Conservation (phyloP, 1,140 invertebrate species). For the Bombus balteatus region DNA sequence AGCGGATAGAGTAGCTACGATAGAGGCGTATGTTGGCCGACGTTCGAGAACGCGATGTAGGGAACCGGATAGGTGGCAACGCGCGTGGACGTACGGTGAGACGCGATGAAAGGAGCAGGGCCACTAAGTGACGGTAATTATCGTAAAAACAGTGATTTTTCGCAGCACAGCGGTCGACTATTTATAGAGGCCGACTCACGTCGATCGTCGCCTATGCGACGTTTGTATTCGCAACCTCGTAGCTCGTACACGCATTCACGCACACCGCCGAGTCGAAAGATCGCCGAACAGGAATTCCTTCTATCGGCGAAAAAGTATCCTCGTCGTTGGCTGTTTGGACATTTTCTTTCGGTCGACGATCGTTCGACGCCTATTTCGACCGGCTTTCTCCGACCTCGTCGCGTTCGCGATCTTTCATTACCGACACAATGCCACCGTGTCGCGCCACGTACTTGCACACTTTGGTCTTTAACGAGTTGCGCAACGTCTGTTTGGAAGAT, state of each 20-base stretch:
- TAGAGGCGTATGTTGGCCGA: slow-evolving; percentile 1
- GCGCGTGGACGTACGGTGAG: background rate
- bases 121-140: slow-evolving; percentile 78
- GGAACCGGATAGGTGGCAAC: background rate
- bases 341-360: slow-evolving; percentile 58
- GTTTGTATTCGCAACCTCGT: background rate
- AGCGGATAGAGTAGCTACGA: background rate
- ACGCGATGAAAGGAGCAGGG: slow-evolving; percentile 68
- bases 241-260: slow-evolving; percentile 36
- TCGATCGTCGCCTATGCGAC: slow-evolving; percentile 60
- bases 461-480: too few species aligned
- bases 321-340: slow-evolving; percentile 5
- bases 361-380: background rate
- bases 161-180: slow-evolving; percentile 72
- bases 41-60: background rate
- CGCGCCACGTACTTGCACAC: too few species aligned
- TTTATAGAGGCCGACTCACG: slow-evolving; percentile 80
- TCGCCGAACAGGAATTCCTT: background rate
- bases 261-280: background rate
- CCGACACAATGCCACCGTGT: too few species aligned
- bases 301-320: background rate
- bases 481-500: background rate
- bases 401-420: background rate
- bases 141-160: slow-evolving; percentile 78
- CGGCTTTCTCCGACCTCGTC: background rate